Conservation (phyloP, 2,797 vertebrate species). For the Acanthurus leucopareius region DNA sequence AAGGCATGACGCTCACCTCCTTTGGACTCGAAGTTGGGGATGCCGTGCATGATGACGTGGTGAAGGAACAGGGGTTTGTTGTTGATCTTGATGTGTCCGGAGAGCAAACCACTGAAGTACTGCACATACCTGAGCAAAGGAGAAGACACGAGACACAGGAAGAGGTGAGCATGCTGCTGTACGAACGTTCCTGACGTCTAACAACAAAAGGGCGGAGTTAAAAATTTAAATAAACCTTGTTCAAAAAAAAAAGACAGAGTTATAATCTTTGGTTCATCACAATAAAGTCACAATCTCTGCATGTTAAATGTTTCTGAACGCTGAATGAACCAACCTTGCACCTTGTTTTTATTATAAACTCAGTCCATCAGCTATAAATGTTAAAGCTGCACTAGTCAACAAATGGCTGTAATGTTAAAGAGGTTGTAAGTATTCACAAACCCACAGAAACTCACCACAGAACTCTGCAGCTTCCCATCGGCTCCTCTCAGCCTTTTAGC, state of each 20-base stretch:
- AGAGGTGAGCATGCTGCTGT: too few species aligned
- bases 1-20: slow-evolving; percentile 85
- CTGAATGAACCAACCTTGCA: background rate
- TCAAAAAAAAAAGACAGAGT: slow-evolving; percentile 5
- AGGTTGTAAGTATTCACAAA: background rate
- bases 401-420: background rate
- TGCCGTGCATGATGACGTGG: slow-evolving; percentile 98
- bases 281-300: slow-evolving; percentile 20
- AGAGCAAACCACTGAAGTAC: slow-evolving; percentile 97
- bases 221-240: too few species aligned
- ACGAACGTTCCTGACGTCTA: too few species aligned
- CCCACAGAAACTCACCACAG: background rate
- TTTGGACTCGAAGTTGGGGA: slow-evolving; percentile 97
- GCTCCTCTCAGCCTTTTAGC: background rate
- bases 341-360: background rate
- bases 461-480: background rate
- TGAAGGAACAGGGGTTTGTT: slow-evolving; percentile 98
- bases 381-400: background rate
- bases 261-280: slow-evolving; percentile 30
- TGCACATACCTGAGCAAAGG: slow-evolving; percentile 89
- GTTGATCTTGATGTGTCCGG: slow-evolving; percentile 97
- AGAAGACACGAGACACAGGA: too few species aligned
- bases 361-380: background rate
- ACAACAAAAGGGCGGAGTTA: too few species aligned
- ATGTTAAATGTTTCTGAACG: slow-evolving; percentile 4